Conservation (phyloP, 2,888 invertebrate genomes). For the Subacronicta megacephala region DNA sequence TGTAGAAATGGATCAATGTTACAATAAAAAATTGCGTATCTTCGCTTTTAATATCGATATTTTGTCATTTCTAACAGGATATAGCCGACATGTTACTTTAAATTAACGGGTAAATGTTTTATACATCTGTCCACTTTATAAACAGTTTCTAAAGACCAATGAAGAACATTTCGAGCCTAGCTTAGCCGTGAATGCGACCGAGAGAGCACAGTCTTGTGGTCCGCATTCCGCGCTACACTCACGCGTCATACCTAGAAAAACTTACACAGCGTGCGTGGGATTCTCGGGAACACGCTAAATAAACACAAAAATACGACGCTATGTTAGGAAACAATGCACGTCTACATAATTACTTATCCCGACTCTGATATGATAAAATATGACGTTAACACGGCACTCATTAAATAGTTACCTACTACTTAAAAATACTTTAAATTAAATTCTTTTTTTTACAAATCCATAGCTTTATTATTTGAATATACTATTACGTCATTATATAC, state of each 20-base stretch:
- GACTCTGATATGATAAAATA: conserved; percentile 15
- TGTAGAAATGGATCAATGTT: conserved; percentile 11
- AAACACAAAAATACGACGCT: conserved; percentile 65
- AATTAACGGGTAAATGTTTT: conserved; percentile 4
- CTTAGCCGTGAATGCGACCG: conserved; percentile 57
- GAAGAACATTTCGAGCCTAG: conserved; percentile 47
- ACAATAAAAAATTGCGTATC: not conserved
- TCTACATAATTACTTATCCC: conserved; percentile 33
- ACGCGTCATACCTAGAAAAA: conserved; percentile 77
- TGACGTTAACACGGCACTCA: conserved; percentile 5
- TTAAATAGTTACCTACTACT: no score
- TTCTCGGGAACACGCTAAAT: conserved; percentile 73
- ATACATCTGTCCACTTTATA: conserved; percentile 30
- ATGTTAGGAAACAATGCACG: conserved; percentile 67
- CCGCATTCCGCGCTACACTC: conserved; percentile 73
- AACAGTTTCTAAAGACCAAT: conserved; percentile 43
- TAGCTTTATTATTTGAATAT: no score
- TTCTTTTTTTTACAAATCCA: no score
- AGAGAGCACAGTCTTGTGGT: conserved; percentile 62
- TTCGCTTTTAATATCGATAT: not conserved
- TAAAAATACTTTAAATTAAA: no score
- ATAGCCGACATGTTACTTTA: not conserved
- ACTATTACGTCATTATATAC: no score
- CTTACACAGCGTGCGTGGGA: conserved; percentile 69
- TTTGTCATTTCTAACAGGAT: not conserved